Evolutionary conservation across 2,113 vertebrate species (phyloP), one percentile per base, ranked within the genome.

Genomic region (Urocitellus parryii): DNA sequence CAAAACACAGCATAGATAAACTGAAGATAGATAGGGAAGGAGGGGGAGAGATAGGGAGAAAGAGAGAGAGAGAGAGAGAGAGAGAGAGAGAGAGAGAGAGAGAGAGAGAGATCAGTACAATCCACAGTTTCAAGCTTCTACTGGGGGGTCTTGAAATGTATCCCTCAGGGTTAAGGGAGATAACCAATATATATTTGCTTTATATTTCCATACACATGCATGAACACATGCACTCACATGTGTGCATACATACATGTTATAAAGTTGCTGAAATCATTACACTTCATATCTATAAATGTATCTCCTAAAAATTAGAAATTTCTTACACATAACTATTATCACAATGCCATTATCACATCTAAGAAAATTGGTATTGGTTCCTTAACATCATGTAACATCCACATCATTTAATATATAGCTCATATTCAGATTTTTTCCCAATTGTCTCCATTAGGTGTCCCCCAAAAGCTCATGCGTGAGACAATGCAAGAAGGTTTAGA

Each of bases 281-380:
- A 92, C 17, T 42, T 88, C 32, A 48, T 27, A 92, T 4, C 12
- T 70, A 80, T 76, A 85, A 78, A 89, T 34, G 1, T 4, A 78
- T 58, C 39, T 81, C 37, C 32, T 91, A 85, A 93, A 96, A 88
- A n/a, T 76, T 56, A 91, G 25, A 85, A 42, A 78, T 80, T 48
- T 76, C 53, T 80, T 88, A 34, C 67, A 29, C 18, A 53, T 37
- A 79, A 45, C 8, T 8, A 58, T 7, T 58, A 58, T 24, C 56
- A 82, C 12, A 90, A 68, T 89, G 48, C 65, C 81, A 95, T 92
- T 86, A 78, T 74, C 58, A 94, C 4, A 86, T 8, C 20, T 93
- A 89, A 88, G 48, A 88, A 81, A 85, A 81, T 39, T 58, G 85
- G 56, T 74, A 68, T 53, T 82, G 45, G 16, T 63, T 86, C 80